phyloP scores from a whole-genome alignment of 2,888 invertebrate genomes.

The Ormyrus thymus region DNA sequence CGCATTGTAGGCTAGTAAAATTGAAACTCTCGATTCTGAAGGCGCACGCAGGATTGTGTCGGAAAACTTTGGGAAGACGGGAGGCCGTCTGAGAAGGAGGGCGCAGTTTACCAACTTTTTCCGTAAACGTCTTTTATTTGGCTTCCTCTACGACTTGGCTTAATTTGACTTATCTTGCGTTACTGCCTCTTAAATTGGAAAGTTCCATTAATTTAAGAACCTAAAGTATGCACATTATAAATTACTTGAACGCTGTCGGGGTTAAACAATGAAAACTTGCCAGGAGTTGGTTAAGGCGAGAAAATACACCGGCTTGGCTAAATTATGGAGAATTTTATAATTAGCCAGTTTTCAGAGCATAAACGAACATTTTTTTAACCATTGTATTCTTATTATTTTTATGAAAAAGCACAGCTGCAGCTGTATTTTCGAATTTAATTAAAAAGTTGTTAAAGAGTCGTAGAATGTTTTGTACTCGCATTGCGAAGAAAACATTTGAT shows the following conservation, averaged over 20 bases:
- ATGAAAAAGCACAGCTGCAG: no score
- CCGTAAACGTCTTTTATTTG: constrained; percentile 33
- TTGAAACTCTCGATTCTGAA: constrained; percentile 36
- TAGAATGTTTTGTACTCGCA: no score
- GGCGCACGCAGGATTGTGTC: constrained; percentile 11
- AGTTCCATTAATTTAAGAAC: constrained; percentile 10
- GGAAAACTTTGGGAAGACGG: constrained; percentile 23
- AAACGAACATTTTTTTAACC: no score
- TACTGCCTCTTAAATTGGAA: constrained; percentile 21
- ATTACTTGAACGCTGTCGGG: background rate
- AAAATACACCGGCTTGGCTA: background rate
- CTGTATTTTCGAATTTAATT: no score
- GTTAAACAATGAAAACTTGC: background rate
- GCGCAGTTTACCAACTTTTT: constrained; percentile 32
- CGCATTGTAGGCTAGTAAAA: constrained; percentile 41
- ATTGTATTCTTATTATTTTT: no score
- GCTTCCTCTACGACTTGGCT: constrained; percentile 17
- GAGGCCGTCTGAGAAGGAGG: background rate
- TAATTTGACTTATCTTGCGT: constrained; percentile 35
- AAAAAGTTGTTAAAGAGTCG: no score
- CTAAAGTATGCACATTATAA: background rate
- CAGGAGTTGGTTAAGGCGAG: background rate
- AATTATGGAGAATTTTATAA: background rate
- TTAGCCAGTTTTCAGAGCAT: no score
- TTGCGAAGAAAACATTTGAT: no score